Conservation (phyloP, 2,113 vertebrate species). For the Tyrannus savana region DNA sequence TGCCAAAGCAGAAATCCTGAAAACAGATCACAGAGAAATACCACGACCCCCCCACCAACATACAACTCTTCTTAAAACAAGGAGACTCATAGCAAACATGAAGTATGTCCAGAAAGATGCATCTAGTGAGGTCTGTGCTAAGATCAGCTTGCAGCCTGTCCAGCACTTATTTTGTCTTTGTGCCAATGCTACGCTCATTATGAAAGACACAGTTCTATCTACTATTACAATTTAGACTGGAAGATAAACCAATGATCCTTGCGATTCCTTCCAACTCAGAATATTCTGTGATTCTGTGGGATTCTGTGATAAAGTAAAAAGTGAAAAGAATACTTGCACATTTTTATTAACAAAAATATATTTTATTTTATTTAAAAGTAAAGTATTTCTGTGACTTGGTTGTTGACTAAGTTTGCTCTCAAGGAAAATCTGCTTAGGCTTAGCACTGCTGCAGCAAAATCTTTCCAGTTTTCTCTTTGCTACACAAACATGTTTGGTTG, state of each 20-base stretch:
- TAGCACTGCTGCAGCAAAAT: background rate
- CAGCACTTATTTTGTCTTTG: background rate
- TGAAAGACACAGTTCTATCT: background rate
- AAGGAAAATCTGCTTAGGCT: background rate
- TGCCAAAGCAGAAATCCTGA: background rate
- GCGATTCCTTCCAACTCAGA: background rate
- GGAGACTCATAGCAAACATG: background rate
- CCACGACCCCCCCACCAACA: background rate
- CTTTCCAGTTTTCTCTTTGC: background rate
- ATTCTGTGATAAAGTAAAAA: background rate
- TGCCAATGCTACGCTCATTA: background rate
- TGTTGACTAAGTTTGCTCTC: background rate
- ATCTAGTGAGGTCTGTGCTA: background rate
- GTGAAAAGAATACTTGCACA: background rate
- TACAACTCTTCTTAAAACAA: background rate
- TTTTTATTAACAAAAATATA: background rate
- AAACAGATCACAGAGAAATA: background rate
- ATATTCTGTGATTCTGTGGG: background rate
- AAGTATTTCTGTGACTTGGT: background rate
- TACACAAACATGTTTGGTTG: accelerated
- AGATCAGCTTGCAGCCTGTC: background rate
- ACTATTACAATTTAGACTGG: background rate
- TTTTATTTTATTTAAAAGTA: background rate
- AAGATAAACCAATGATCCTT: background rate
- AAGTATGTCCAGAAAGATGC: background rate